Percentiles rank a stretch among this genome's conserved stretches.
phyloP scores from a whole-genome alignment of 2,888 invertebrate species.

The Drosophila suboccidentalis region DNA sequence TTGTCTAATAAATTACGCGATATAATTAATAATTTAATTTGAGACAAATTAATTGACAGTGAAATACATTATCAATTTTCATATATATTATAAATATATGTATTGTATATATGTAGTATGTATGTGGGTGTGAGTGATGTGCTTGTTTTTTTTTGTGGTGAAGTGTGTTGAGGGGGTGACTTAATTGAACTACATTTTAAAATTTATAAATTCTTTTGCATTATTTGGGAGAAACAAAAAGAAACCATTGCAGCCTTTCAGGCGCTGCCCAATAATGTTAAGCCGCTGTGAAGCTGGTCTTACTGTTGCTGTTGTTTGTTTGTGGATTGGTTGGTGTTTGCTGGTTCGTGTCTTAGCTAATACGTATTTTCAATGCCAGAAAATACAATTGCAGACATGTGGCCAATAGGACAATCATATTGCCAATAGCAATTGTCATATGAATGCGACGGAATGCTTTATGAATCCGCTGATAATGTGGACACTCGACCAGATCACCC shows the following conservation, averaged over 20 bases:
- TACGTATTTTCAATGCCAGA: conserved; percentile 87
- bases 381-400: conserved; percentile 90
- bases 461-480: conserved; percentile 92
- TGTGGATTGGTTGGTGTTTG: too few species aligned
- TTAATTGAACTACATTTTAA: conserved; percentile 28
- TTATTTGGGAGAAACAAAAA: conserved; percentile 21
- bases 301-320: conserved; percentile 1
- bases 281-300: background rate
- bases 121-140: conserved; percentile 14
- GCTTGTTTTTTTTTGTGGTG: background rate
- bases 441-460: conserved; percentile 91
- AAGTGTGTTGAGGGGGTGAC: conserved; percentile 3
- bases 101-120: conserved; percentile 3
- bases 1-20: conserved; percentile 45
- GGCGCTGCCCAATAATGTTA: conserved; percentile 39
- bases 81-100: background rate
- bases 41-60: conserved; percentile 60
- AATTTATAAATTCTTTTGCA: conserved; percentile 48
- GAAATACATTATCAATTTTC: conserved; percentile 50
- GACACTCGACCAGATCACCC: conserved; percentile 91
- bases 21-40: conserved; percentile 54
- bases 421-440: conserved; percentile 92
- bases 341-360: conserved; percentile 73
- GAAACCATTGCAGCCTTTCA: conserved; percentile 44
- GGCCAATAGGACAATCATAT: conserved; percentile 90